phyloP scores from a whole-genome alignment of 2,797 vertebrate genomes.

The Urosaurus nigricauda region DNA sequence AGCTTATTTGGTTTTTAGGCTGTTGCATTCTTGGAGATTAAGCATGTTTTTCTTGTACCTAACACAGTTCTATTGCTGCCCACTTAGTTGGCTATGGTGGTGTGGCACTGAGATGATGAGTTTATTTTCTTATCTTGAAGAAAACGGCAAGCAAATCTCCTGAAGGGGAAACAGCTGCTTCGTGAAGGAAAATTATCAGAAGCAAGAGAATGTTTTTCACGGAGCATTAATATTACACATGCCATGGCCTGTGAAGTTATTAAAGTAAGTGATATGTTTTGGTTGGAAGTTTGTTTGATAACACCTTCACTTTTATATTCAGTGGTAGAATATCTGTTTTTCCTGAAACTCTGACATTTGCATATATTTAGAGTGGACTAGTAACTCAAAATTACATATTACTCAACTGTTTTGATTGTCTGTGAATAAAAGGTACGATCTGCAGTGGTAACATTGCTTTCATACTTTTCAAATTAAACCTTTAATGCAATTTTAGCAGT shows the following conservation, averaged over 20 bases:
- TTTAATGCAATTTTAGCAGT: not conserved
- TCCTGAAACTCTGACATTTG: not conserved
- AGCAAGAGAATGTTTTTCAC: conserved; percentile 93
- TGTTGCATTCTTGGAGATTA: not conserved
- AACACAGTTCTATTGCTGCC: not conserved
- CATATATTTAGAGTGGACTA: not conserved
- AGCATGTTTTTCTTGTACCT: not conserved
- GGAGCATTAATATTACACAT: conserved; percentile 91
- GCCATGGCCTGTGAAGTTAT: conserved; percentile 94
- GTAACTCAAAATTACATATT: not conserved
- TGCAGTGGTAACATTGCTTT: too few relatives aligned
- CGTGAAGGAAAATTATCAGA: conserved; percentile 91
- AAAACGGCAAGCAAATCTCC: conserved; percentile 89
- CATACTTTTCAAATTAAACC: not conserved
- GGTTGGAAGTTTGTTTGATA: not conserved
- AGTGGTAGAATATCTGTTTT: not conserved
- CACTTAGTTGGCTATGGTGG: conserved; percentile 3
- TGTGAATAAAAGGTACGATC: not conserved
- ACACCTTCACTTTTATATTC: not conserved
- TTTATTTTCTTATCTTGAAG: conserved; percentile 75
- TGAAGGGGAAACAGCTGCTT: conserved; percentile 91
- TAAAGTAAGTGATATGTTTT: conserved; percentile 81
- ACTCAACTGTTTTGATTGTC: not conserved
- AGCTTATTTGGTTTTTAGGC: not conserved
- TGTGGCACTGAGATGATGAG: conserved; percentile 48